A percentile compares a stretch with the other conserved stretches of the same genome.
phyloP scores from a whole-genome alignment of 2,888 invertebrate species.

The Criorhina ranunculi region DNA sequence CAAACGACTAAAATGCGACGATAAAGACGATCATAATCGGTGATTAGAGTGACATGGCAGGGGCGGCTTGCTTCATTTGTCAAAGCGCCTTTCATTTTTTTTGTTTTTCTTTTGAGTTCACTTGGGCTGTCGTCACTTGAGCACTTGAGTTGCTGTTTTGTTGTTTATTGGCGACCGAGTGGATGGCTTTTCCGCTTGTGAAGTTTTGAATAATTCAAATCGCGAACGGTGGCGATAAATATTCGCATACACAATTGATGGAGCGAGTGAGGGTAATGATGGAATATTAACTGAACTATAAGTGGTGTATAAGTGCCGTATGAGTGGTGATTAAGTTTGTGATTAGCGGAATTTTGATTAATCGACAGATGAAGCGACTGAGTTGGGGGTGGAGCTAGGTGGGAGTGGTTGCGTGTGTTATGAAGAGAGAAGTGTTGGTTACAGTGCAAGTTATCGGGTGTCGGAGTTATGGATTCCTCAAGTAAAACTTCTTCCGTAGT shows the following conservation, averaged over 20 bases:
- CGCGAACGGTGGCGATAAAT: conserved; percentile 65
- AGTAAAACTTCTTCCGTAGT: too few relatives aligned
- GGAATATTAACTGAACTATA: conserved; percentile 74
- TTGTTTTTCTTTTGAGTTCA: conserved; percentile 54
- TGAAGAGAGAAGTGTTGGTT: too few relatives aligned
- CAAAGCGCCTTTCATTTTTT: conserved; percentile 57
- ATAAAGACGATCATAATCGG: conserved; percentile 65
- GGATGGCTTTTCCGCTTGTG: conserved; percentile 66
- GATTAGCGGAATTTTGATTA: conserved; percentile 54
- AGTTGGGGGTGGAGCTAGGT: conserved; percentile 65
- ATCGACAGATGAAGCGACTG: not conserved
- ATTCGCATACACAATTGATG: conserved; percentile 67
- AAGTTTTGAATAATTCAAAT: conserved; percentile 74
- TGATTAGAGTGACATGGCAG: conserved; percentile 64
- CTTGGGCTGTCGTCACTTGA: conserved; percentile 29
- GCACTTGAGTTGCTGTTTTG: conserved; percentile 32
- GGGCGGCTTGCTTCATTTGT: conserved; percentile 51
- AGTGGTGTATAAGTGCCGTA: conserved; percentile 66
- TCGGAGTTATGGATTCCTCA: too few relatives aligned
- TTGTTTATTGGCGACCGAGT: conserved; percentile 20
- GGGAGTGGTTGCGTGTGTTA: not conserved
- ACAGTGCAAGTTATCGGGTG: too few relatives aligned
- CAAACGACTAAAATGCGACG: conserved; percentile 37
- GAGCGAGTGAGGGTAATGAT: conserved; percentile 70
- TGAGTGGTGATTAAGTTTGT: conserved; percentile 55